Percentiles rank a stretch among this genome's conserved stretches.
These are phyloP conservation scores for Platycnemis pennipes DNA, from an alignment of 2,888 invertebrate genomes.

Conservation along the genomic window DNA sequence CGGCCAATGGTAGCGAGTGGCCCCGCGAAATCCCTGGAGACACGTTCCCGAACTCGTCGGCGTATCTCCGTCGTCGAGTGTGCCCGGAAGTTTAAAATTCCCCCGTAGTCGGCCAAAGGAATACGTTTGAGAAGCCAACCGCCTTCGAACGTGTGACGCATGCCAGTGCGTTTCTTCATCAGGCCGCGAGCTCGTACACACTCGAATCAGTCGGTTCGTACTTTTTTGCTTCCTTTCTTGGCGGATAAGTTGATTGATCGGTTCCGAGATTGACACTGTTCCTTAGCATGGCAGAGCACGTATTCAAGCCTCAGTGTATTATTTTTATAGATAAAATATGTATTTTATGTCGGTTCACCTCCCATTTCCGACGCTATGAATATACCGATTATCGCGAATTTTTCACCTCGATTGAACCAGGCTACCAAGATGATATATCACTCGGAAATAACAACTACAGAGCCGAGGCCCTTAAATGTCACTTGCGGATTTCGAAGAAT, in stretches of 20 bases:
- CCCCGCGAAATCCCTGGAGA: not conserved
- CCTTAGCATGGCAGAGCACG: not conserved
- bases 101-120: not conserved
- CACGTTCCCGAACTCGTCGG: not conserved
- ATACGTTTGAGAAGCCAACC: not conserved
- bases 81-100: conserved; percentile 11
- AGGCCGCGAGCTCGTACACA: not conserved
- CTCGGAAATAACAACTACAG: too few species aligned
- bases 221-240: not conserved
- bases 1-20: not conserved
- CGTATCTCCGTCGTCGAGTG: not conserved
- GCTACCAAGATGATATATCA: too few species aligned
- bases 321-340: not conserved
- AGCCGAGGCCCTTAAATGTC: not conserved
- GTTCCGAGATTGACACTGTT: not conserved
- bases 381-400: not conserved
- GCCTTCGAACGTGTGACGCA: not conserved
- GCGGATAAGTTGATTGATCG: too few species aligned
- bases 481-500: not conserved
- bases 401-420: not conserved
- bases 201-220: not conserved
- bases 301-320: not conserved
- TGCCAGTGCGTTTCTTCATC: not conserved
- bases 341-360: not conserved
- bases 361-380: not conserved